Evolutionary conservation across 2,797 vertebrate species (phyloP), one percentile per base, ranked within the genome.

Genomic region (Distichodus sexfasciatus): DNA sequence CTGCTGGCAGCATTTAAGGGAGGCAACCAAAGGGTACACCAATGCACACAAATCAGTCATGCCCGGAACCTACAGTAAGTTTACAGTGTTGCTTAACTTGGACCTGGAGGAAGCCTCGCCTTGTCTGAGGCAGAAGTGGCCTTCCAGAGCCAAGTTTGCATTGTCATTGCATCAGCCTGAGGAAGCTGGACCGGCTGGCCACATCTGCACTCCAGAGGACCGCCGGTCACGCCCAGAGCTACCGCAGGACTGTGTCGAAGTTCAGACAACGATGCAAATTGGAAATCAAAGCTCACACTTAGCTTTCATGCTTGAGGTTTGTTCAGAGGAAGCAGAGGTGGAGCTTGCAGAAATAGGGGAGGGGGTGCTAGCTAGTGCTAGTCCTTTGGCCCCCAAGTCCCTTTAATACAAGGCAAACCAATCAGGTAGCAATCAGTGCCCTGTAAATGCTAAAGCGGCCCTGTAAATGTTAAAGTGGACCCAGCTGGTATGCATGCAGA

Each of bases 111-210:
- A 87, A 88, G 84, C 84, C 79, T 80, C 41, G 71, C 79, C 80
- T 86, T 40, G 67, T 33, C 80, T 66, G 47, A 82, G 79, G 81
- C 72, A 66, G 83, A 79, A 58, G 72, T 78, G 58, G 66, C 74
- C 79, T 14, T 46, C 82, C 77, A 74, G 64, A 77, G 72, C 76
- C 68, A 43, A 67, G 69, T 79, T 89, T 90, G 81, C 84, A 60
- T 11, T 44, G 1, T 69, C 74, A 73, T 89, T 90, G 82, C 84
- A 83, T 91, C 84, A 90, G 84, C 84, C 76, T 40, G 66, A 61
- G 71, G 69, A 58, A 73, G 66, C 41, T 12, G 7, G 33, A 64
- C 74, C 71, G 64, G 23, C 70, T 6, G 64, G 65, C 81, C 74
- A 14, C 51, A 44, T 74, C 57, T 75, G 81, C 80, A 59, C 59